These are phyloP conservation scores for Pantherophis guttatus DNA, from an alignment of 2,113 vertebrate genomes.

Conservation along the genomic window DNA sequence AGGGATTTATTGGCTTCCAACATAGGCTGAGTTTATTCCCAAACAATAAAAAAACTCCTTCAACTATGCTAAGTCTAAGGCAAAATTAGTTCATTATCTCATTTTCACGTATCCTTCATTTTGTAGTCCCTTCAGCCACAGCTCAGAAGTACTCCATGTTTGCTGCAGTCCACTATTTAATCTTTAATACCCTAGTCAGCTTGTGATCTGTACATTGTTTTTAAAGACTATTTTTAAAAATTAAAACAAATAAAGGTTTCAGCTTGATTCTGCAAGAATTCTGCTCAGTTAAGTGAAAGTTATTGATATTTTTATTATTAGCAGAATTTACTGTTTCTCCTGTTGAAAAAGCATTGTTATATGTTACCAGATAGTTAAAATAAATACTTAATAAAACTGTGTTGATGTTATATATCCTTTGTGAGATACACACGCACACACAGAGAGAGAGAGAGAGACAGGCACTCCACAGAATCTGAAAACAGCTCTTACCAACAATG, in stretches of 20 bases:
- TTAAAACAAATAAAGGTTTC: not conserved
- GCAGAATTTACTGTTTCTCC: slow-evolving; percentile 33
- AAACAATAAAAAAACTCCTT: not conserved
- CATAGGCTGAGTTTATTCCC: not conserved
- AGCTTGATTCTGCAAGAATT: slow-evolving; percentile 22
- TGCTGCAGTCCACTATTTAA: not conserved
- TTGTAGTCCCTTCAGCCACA: not conserved
- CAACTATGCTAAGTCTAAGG: not conserved
- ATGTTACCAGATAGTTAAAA: slow-evolving; percentile 35
- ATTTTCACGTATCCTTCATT: not conserved
- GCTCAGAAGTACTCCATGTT: not conserved
- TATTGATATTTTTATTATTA: slow-evolving; percentile 29
- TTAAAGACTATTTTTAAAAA: slow-evolving; percentile 24
- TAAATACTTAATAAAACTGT: slow-evolving; percentile 42
- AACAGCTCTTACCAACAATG: slow-evolving; percentile 79
- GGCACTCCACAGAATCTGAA: slow-evolving; percentile 70
- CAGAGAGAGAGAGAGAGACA: slow-evolving; percentile 61
- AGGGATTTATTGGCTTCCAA: not conserved
- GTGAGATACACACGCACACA: not conserved
- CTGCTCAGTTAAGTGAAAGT: slow-evolving; percentile 24
- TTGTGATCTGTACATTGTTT: not conserved
- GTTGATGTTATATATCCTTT: slow-evolving; percentile 36
- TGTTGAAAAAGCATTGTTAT: slow-evolving; percentile 16
- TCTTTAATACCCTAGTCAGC: not conserved
- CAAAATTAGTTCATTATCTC: not conserved